A percentile compares a stretch with the other conserved stretches of the same genome.
Conservation (phyloP, 1,140 invertebrate species). For the Danaus melanippus region DNA sequence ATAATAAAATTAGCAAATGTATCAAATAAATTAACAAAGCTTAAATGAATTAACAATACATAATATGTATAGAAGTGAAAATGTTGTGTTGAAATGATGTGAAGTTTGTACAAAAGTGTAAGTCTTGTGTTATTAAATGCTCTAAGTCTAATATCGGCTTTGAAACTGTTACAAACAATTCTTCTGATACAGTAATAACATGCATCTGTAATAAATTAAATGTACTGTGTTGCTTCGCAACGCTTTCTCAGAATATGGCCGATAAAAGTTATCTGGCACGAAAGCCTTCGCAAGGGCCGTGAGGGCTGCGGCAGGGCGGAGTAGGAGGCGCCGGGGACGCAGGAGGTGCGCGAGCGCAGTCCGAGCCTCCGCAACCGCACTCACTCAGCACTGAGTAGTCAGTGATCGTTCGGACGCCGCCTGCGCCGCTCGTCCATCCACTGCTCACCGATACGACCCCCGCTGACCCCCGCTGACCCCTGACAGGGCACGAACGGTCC, state of each 20-base stretch:
- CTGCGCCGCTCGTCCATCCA: conserved; percentile 34
- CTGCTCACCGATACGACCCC: conserved; percentile 31
- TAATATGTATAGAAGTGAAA: no score
- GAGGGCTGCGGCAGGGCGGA: conserved; percentile 12
- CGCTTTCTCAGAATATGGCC: conserved; percentile 34
- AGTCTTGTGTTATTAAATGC: no score
- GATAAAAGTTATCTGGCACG: conserved; percentile 41
- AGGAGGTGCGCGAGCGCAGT: conserved; percentile 33
- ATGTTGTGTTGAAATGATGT: no score
- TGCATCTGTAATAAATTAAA: conserved; percentile 7
- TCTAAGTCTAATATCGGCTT: no score
- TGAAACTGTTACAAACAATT: not conserved
- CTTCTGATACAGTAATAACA: conserved; percentile 5
- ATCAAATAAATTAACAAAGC: no score
- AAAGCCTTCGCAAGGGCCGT: conserved; percentile 34
- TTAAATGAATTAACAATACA: no score
- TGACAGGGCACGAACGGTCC: conserved; percentile 44
- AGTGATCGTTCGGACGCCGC: conserved; percentile 53
- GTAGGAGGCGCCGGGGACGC: conserved; percentile 23
- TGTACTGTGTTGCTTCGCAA: conserved; percentile 22
- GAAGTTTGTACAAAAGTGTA: no score
- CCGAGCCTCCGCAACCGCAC: conserved; percentile 17
- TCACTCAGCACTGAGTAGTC: conserved; percentile 12
- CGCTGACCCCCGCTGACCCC: conserved; percentile 54
- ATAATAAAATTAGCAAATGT: no score